Base-by-base conservation (phyloP, 2,113 vertebrate genomes). In the Hemiscyllium ocellatum region DNA sequence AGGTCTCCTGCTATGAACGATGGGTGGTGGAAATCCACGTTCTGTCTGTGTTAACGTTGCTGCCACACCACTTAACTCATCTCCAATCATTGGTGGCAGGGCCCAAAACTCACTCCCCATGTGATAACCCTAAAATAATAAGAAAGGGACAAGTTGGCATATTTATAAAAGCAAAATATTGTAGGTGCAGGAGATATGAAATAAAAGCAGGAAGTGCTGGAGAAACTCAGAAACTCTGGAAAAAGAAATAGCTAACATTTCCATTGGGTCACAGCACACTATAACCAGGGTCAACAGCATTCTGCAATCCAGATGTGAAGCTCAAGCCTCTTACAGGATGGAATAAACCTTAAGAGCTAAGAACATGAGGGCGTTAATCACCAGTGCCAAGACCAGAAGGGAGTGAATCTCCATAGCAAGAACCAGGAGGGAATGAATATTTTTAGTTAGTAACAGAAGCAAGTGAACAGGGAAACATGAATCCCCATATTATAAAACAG, bases 41-140 rank as follows among this genome's bases (percentile, higher is more conserved):
- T 99, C 97, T 0, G 96, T 97, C 96, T 97, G 98, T 33, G 98
- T 98, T 97, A 99, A 97, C 0, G 98, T 98, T 95, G 98, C 94
- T 2, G 95, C 96, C 97, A 99, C 97, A 42, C 99, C 99, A 0
- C 97, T 98, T 96, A 98, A 68, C 95, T 99, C 98, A 96, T 99
- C 98, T 93, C 98, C 98, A 95, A 98, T 97, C 42, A 26, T 96
- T 83, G 98, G 97, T 0, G 98, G 98, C 85, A 97, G 96, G 56
- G 70, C 98, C 99, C 99, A 99, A 97, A 99, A 99, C 95, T 98
- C 98, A 0, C 97, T 98, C 85, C 98, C 98, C 95, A 97, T 97
- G 85, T 95, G 97, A 50, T 96, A 96, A 86, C 97, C 98, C 99
- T 99, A 95, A 69, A 33, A 50, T 0, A 33, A 85, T 96, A 96